Evolutionary conservation across 2,888 invertebrate species (phyloP), one percentile per base, ranked within the genome.

Genomic region (Ichneumoninae sp.): DNA sequence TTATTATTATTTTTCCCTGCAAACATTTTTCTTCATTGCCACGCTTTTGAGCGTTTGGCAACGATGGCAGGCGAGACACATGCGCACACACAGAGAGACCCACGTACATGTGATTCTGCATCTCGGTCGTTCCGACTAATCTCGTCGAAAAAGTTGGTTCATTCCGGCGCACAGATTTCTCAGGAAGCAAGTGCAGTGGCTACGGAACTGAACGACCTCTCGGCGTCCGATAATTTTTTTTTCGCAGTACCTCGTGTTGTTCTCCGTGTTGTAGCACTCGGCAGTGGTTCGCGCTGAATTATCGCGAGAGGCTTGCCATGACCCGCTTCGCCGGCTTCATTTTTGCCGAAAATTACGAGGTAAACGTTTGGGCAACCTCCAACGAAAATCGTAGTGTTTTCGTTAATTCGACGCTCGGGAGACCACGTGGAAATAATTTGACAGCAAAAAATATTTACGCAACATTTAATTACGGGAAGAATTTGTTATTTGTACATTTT

Each of bases 71-170:
- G 30, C 63, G 33, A 57, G 0, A 47, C 74, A 13, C 50, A 33
- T 16, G 71, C n/a, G 22, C 71, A 40, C 19, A 36, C 13, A 44
- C 47, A 19, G 19, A 47, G 26, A 77, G 47, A 22, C 36, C 36
- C 30, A 63, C 36, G 50, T 33, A 54, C 65, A 52, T 19, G 22
- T 40, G 52, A 70, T 83, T 81, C 79, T 77, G 74, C 79, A 65
- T 75, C 83, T 71, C 71, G 44, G 57, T 26, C 57, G 69, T 79
- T 71, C 85, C 57, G 50, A 65, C 63, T 69, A 76, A 71, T 78
- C 68, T 79, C 79, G 40, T 47, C n/a, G 60, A 68, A 81, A 68
- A 73, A 81, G 30, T 40, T 66, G 13, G 70, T 50, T 77, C 73
- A 16, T 68, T 70, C n/a, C 40, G 63, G 10, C 73, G 70, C 81